Evolutionary conservation across 1,140 invertebrate species (phyloP).

Genomic region (Drosophila kohkoa): DNA sequence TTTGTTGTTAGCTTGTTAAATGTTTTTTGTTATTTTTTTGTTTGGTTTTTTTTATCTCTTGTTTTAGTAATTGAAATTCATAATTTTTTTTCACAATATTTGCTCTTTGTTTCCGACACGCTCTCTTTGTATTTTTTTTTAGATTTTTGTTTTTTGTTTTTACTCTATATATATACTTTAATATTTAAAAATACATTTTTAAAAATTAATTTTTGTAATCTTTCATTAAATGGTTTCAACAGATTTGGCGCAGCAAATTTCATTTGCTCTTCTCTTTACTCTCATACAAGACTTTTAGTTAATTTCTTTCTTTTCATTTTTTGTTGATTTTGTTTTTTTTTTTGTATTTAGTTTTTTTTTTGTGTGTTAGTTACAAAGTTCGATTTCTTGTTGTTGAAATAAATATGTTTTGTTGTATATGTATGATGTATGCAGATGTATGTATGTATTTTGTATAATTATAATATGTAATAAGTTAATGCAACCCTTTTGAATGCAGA

Average conservation of each 20-base stretch:
- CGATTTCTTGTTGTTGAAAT: slow-evolving; percentile 60
- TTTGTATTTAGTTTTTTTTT: slow-evolving; percentile 10
- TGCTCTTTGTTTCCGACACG: slow-evolving; percentile 80
- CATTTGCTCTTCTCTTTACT: slow-evolving; percentile 66
- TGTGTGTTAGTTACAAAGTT: slow-evolving; percentile 42
- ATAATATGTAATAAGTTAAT: slow-evolving; percentile 74
- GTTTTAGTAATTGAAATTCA: slow-evolving; percentile 81
- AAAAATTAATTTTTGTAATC: slow-evolving; percentile 79
- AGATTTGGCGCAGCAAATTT: slow-evolving; percentile 82
- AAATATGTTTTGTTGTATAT: slow-evolving; percentile 61
- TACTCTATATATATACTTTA: slow-evolving; percentile 61
- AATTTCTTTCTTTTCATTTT: slow-evolving; percentile 11
- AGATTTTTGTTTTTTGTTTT: slow-evolving; percentile 34
- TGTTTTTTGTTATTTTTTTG: slow-evolving; percentile 25
- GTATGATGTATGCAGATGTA: slow-evolving; percentile 55
- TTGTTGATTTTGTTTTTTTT: slow-evolving; percentile 20
- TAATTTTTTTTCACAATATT: slow-evolving; percentile 82
- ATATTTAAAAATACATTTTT: slow-evolving; percentile 70
- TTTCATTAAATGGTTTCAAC: slow-evolving; percentile 83
- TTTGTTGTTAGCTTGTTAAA: slow-evolving; percentile 79
- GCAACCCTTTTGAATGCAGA: slow-evolving; percentile 69
- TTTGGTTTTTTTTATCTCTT: slow-evolving; percentile 30
- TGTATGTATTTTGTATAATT: slow-evolving; percentile 52
- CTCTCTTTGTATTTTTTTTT: slow-evolving; percentile 58
- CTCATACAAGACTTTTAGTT: slow-evolving; percentile 67